phyloP scores from a whole-genome alignment of 1,140 invertebrate species.

The Argopecten irradians region DNA sequence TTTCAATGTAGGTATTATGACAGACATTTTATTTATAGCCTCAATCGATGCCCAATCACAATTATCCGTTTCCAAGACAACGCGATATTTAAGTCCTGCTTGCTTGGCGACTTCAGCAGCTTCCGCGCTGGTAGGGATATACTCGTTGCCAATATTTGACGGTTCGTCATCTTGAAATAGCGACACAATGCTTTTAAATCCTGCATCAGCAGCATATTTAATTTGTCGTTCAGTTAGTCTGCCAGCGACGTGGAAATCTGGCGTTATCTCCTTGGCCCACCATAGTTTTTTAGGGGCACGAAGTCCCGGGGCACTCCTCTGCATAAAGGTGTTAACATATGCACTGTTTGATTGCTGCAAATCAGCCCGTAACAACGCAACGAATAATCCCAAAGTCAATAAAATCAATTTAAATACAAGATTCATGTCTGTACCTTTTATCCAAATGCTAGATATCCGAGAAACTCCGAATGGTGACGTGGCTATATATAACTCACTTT shows the following conservation, averaged over 20 bases:
- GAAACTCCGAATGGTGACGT: background rate
- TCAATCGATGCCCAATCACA: conserved; percentile 64
- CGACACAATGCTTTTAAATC: conserved; percentile 70
- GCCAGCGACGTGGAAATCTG: conserved; percentile 66
- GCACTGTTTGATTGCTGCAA: background rate
- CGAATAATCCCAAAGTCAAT: background rate
- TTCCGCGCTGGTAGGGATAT: conserved; percentile 62
- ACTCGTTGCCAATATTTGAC: conserved; percentile 63
- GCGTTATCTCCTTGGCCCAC: conserved; percentile 72
- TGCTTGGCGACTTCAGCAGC: conserved; percentile 53
- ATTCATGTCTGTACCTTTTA: background rate
- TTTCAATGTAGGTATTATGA: conserved; percentile 51
- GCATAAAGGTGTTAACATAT: conserved; percentile 41
- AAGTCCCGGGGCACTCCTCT: conserved; percentile 57
- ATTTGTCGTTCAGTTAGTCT: conserved; percentile 65
- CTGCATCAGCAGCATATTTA: conserved; percentile 67
- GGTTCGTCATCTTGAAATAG: conserved; percentile 60
- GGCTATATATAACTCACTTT: background rate
- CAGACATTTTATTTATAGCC: conserved; percentile 61
- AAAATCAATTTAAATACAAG: background rate
- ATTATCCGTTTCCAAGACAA: conserved; percentile 53
- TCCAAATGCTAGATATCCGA: background rate
- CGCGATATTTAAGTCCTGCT: conserved; percentile 57
- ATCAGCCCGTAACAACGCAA: background rate
- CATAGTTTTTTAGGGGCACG: conserved; percentile 65